These are phyloP conservation scores for Fistularia commersonii DNA, from an alignment of 2,797 vertebrate genomes.

Conservation along the genomic window DNA sequence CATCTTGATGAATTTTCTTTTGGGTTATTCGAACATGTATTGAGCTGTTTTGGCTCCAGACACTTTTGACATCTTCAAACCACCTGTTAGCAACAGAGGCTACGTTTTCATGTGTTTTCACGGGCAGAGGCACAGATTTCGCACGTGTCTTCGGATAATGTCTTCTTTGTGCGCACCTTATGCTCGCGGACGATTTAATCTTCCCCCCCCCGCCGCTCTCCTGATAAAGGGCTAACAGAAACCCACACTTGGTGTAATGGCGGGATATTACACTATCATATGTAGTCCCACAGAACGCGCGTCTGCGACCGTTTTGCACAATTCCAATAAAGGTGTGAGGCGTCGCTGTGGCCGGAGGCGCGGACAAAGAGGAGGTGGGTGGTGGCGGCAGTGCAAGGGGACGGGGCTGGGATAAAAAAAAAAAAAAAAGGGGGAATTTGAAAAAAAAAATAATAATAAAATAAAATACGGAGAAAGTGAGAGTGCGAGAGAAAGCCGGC, in stretches of 20 bases:
- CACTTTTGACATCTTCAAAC: conserved; percentile 3
- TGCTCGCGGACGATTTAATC: too few relatives aligned
- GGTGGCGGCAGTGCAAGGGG: too few relatives aligned
- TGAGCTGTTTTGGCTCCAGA: too few relatives aligned
- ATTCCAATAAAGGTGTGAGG: conserved; percentile 47
- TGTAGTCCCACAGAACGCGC: conserved; percentile 41
- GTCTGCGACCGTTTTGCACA: conserved; percentile 35
- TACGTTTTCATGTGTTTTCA: conserved; percentile 5
- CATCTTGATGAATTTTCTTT: too few relatives aligned
- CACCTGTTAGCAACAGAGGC: conserved; percentile 10
- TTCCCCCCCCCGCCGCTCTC: conserved; percentile 16
- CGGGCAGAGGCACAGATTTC: not conserved
- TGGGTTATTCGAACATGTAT: too few relatives aligned
- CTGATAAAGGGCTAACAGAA: conserved; percentile 31
- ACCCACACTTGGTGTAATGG: conserved; percentile 10
- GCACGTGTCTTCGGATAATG: too few relatives aligned
- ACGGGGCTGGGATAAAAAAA: too few relatives aligned
- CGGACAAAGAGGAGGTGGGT: conserved; percentile 4
- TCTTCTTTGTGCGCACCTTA: too few relatives aligned
- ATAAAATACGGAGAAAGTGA: not conserved
- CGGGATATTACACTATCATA: conserved; percentile 42
- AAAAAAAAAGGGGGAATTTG: not conserved
- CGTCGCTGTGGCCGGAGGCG: conserved; percentile 39
- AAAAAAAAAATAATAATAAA: not conserved
- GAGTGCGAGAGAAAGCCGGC: conserved; percentile 55